Evolutionary conservation across 2,797 vertebrate species (phyloP).

Genomic region (Lagocephalus sceleratus): DNA sequence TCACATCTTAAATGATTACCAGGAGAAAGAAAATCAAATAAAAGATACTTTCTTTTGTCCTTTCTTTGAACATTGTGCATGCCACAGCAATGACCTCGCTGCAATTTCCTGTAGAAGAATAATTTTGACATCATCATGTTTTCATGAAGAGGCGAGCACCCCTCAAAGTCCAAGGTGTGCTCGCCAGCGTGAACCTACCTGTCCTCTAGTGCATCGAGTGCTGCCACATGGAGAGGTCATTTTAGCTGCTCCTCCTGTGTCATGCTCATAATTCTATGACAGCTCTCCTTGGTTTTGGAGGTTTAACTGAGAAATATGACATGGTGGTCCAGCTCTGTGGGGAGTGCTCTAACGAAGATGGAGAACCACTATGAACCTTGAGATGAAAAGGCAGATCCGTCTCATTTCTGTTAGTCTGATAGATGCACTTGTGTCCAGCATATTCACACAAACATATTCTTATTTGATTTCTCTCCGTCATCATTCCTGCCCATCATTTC

Average conservation of each 20-base stretch:
- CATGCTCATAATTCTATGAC: conserved; percentile 38
- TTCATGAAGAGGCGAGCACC: conserved; percentile 25
- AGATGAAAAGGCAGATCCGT: conserved; percentile 32
- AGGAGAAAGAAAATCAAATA: not conserved
- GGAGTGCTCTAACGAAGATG: conserved; percentile 40
- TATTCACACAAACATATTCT: conserved; percentile 6
- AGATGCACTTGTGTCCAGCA: conserved; percentile 25
- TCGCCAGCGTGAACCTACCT: conserved; percentile 11
- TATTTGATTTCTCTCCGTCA: conserved; percentile 4
- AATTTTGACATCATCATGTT: conserved; percentile 35
- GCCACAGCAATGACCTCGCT: conserved; percentile 12
- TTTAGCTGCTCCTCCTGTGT: conserved; percentile 15
- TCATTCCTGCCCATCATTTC: conserved; percentile 10
- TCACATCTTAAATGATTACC: conserved; percentile 8
- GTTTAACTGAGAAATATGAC: conserved; percentile 46
- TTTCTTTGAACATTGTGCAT: conserved; percentile 16
- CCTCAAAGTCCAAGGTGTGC: conserved; percentile 17
- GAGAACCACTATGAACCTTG: conserved; percentile 31
- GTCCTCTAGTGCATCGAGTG: not conserved
- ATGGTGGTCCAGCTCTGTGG: conserved; percentile 12
- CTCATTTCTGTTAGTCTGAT: conserved; percentile 36
- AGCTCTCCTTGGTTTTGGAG: conserved; percentile 33
- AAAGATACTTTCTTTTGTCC: conserved; percentile 21
- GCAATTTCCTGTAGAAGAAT: conserved; percentile 27
- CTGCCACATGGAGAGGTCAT: conserved; percentile 2